These are phyloP conservation scores for Chloroceryle amazona DNA, from an alignment of 2,797 vertebrate species.

Conservation along the genomic window DNA sequence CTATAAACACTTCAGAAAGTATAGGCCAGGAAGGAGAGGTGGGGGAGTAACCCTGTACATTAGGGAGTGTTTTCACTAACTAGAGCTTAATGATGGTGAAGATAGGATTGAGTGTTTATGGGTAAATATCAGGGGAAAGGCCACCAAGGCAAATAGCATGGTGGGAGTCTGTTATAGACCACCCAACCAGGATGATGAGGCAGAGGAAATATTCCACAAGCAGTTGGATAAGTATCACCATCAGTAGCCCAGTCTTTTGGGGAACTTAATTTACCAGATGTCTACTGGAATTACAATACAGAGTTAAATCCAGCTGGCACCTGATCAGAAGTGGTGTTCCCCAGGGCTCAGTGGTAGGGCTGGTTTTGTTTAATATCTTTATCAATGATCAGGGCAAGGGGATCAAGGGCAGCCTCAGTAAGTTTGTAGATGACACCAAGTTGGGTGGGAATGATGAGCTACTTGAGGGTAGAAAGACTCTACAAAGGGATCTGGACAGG, in stretches of 20 bases:
- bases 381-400: not conserved
- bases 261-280: not conserved
- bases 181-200: not conserved
- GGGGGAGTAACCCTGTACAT: not conserved
- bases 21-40: not conserved
- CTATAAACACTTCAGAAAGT: not conserved
- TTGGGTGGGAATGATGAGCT: not conserved
- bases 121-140: not conserved
- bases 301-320: rapidly evolving
- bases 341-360: not conserved
- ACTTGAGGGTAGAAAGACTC: not conserved
- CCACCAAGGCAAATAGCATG: not conserved
- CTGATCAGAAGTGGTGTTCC: not conserved
- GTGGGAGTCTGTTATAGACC: not conserved
- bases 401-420: not conserved
- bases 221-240: not conserved
- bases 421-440: not conserved
- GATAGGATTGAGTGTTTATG: rapidly evolving
- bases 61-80: not conserved
- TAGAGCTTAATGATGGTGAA: not conserved
- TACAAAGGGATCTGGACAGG: not conserved
- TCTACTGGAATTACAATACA: not conserved
- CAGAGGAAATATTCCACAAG: not conserved
- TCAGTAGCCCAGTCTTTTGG: not conserved
- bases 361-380: not conserved